Base-by-base conservation (phyloP, 2,113 vertebrate genomes). In the Pelvicachromis taeniatus region DNA sequence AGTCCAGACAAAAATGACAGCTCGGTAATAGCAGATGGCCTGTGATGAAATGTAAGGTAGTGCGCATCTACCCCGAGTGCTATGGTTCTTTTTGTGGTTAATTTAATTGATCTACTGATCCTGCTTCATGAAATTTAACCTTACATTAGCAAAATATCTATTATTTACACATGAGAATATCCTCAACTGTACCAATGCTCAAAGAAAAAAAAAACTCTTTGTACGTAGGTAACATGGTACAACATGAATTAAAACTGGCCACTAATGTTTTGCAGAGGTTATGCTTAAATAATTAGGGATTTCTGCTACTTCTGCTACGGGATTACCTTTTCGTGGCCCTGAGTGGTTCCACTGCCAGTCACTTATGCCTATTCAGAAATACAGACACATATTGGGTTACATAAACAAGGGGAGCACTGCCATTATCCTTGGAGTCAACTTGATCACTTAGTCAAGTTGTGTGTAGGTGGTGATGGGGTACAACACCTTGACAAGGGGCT, bases 281-380 rank as follows among this genome's bases (percentile, higher is more conserved):
- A 50, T 78, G 78, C 70, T 84, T 56, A 40, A 84, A 79, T 86
- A 75, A 84, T 84, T 33, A 12, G 77, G 73, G 82, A 73, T 82
- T 88, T 92, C 82, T 87, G 83, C 87, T 93, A 87, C 78, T 63
- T 63, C 23, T 90, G 40, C 92, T 95, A 94, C 89, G 84, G 81
- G 80, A 91, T 95, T 95, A 95, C 95, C 95, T 95, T 95, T 95
- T 92, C 89, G 90, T 92, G 93, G 90, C 94, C 91, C 94, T 92
- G 94, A 92, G 90, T 95, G 92, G 93, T 93, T 95, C 95, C 95
- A 95, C 93, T 95, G 94, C 95, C 95, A 95, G 94, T 95, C 94
- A 93, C 91, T 91, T 95, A 94, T 85, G 89, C 95, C 95, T 95
- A 95, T 94, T 95, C 91, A 93, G 92, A 89, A 92, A 95, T 94